Base-by-base conservation (phyloP, 2,888 invertebrate genomes). In the Drosophila borborema region DNA sequence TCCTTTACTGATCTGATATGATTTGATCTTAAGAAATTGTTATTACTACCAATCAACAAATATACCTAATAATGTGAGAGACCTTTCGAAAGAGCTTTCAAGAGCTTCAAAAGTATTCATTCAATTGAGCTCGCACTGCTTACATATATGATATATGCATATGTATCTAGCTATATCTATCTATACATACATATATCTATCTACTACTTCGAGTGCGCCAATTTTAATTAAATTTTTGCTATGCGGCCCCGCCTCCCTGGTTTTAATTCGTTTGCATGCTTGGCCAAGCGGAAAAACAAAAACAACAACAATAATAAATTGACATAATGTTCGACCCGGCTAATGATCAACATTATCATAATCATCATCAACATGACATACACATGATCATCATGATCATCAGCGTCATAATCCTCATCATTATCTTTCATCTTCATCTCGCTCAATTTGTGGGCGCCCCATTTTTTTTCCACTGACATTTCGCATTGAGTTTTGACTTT, bases 221-320 rank as follows among this genome's bases (percentile, higher is more conserved):
- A 80, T 76, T 68, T 77, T 87, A 86, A 89, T 86, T 89, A 80
- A 89, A 80, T 89, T 86, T 89, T 82, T 59, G 77, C 51, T 40
- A n/a, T 3, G 31, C 41, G 23, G 48, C 51, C 46, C 74, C 70
- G 75, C 65, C 66, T 59, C 72, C 79, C 73, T 66, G 68, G 71
- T 71, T 82, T 86, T 82, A 84, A 89, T 86, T 87, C 70, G 80
- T 89, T 86, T 88, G 86, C 86, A 86, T 86, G 86, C 86, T 86
- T 77, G 72, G 90, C 66, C 68, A 73, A 86, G 90, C 86, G 74
- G 86, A 90, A 88, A 85, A 81, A 18, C 46, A 46, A 49, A 16
- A 34, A 48, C 28, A 49, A 48, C 28, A 49, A 18, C 3, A 51
- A 71, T 67, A 86, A 73, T 69, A 80, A 80, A 89, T 89, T 79